Evolutionary conservation across 2,888 invertebrate genomes (phyloP), one percentile per base, ranked within the genome.

Genomic region (Macaria liturata): DNA sequence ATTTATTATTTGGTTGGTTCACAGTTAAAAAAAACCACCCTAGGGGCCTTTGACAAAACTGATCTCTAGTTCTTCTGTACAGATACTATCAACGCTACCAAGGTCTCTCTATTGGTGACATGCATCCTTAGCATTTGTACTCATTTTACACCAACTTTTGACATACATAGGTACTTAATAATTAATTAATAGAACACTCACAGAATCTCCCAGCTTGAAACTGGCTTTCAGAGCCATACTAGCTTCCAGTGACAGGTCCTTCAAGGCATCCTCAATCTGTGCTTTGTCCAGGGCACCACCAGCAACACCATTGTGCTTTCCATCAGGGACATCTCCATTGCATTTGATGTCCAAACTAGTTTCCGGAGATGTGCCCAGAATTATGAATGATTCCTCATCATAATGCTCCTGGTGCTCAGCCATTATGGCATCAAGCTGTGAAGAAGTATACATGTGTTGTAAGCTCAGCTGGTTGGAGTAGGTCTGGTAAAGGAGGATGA

Each of bases 321-420:
- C 40, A 20, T 71, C 76, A 34, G 72, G 76, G 39, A 72, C 71
- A 0, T 75, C 57, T 0, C 82, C 82, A 49, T 83, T 81, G 57
- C 76, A 81, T 51, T 84, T 84, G 7, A 84, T 69, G 52, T 87
- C 88, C 65, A 91, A 62, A 58, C 90, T 91, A 0, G 81, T 72
- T 0, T 86, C 84, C 0, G 91, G 91, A 4, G 91, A 91, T 0
- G 86, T 77, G 3, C 89, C 88, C 9, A 92, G 81, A 59, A 92
- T 87, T 42, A 92, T 91, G 67, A 91, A 91, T 0, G 92, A 92
- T 40, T 92, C 92, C 43, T 92, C 92, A 47, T 90, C 91, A 66
- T 71, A 76, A 48, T 72, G 76, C 53, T 85, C 83, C 20, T 68
- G 54, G 50, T 71, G 77, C 42, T 77, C 62, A 56, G 82, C 69